Base-by-base conservation (phyloP, 2,113 vertebrate genomes). In the Alaudala cheleensis region DNA sequence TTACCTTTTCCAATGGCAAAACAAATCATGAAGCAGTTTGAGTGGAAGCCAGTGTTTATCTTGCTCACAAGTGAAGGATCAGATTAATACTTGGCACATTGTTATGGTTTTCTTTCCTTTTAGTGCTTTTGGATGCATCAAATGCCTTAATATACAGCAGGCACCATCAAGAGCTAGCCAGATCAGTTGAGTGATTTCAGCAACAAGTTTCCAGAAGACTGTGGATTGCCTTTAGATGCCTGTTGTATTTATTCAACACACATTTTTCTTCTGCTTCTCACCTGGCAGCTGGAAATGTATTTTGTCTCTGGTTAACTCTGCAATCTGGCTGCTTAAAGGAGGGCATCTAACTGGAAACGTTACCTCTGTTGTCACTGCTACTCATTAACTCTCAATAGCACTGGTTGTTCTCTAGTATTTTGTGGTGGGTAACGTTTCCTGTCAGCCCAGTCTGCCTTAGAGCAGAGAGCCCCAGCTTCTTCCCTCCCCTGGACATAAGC, bases 171-270 rank as follows among this genome's bases (percentile, higher is more conserved):
- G 90, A 92, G 79, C 34, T 61, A 33, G 17, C 71, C 60, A 84
- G 56, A 67, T 88, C 64, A 65, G 34, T 49, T 95, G 89, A 86
- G 50, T 81, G 65, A 89, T 93, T 95, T 82, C 86, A 87, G 70
- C 47, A 66, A 29, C 45, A 91, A 81, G 28, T 93, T 79, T 82
- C 62, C 65, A 76, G 80, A 69, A 81, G 78, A 78, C 74, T 78
- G 34, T 8, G 1, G 47, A 71, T 88, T 0, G 0, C 34, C 39
- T 10, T 78, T 74, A 71, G 53, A 53, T 29, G 65, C 34, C 8
- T 5, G 0, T 79, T 81, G 10, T 71, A 13, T 53, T 16, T 91
- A 49, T 93, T 82, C 74, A 84, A 47, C 67, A 79, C 51, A 40
- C 9, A 8, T n/a, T 34, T 90, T 92, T 51, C 28, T 23, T 70